Percentiles rank a stretch among this genome's conserved stretches.
These are phyloP conservation scores for Sicus ferrugineus DNA, from an alignment of 2,888 invertebrate species.

Conservation along the genomic window DNA sequence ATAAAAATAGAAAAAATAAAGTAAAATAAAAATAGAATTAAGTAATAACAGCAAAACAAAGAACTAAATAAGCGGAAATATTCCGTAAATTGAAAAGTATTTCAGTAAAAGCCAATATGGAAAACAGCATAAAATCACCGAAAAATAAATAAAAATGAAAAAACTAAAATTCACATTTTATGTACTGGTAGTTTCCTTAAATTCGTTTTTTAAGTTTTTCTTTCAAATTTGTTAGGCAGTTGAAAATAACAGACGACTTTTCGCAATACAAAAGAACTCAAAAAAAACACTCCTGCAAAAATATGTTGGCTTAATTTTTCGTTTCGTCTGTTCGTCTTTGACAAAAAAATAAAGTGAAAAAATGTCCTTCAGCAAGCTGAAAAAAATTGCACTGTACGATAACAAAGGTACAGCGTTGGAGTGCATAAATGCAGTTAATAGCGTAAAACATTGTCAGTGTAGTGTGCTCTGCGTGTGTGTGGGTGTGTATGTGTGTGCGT, in stretches of 20 bases:
- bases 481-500: background rate
- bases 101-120: background rate
- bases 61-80: background rate
- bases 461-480: background rate
- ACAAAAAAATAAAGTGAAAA: too few species aligned
- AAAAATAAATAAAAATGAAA: background rate
- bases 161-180: background rate
- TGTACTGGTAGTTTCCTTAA: background rate
- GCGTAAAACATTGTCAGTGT: background rate
- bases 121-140: background rate
- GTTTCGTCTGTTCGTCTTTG: too few species aligned
- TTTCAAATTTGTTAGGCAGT: too few species aligned
- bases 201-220: too few species aligned
- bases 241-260: too few species aligned
- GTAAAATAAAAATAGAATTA: background rate
- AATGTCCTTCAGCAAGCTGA: background rate
- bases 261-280: too few species aligned
- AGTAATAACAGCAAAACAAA: background rate
- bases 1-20: background rate
- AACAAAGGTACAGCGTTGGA: background rate
- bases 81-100: background rate
- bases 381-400: background rate
- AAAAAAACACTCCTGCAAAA: too few species aligned
- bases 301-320: too few species aligned
- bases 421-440: slow-evolving; percentile 23